Conservation (phyloP, 2,113 vertebrate genomes). For the Corythornis vintsioides region DNA sequence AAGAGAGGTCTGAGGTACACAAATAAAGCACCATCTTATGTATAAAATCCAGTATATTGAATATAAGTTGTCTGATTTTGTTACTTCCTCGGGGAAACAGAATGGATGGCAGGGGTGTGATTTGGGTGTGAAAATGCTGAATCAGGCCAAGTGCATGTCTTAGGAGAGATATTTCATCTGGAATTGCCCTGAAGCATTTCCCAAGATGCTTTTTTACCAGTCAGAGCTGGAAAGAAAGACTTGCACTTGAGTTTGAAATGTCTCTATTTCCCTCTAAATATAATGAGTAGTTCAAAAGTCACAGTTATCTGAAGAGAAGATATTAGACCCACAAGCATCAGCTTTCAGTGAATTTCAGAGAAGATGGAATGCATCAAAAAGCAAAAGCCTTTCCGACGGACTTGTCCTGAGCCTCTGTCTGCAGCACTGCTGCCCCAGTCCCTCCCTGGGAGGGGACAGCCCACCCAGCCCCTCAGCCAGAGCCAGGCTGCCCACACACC, state of each 20-base stretch:
- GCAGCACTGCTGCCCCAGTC: neutral
- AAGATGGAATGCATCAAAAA: neutral
- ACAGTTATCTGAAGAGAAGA: neutral
- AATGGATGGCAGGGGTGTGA: too few relatives aligned
- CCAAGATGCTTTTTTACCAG: neutral
- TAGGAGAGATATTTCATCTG: neutral
- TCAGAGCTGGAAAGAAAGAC: neutral
- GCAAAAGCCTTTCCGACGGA: neutral
- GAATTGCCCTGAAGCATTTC: neutral
- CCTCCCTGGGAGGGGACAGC: fast-evolving
- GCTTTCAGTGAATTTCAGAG: neutral
- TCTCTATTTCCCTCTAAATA: neutral
- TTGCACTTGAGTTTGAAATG: neutral
- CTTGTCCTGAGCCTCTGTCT: too few relatives aligned
- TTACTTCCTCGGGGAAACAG: neutral
- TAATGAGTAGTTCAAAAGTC: neutral
- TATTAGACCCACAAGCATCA: neutral
- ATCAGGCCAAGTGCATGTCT: neutral
- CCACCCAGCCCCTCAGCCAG: too few relatives aligned
- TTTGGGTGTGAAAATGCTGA: neutral
- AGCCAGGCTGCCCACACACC: neutral
- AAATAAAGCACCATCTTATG: neutral
- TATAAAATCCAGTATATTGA: neutral
- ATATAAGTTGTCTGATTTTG: too few relatives aligned
- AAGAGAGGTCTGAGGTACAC: neutral